phyloP scores from a whole-genome alignment of 2,113 vertebrate species.

The Orthonyx spaldingii region DNA sequence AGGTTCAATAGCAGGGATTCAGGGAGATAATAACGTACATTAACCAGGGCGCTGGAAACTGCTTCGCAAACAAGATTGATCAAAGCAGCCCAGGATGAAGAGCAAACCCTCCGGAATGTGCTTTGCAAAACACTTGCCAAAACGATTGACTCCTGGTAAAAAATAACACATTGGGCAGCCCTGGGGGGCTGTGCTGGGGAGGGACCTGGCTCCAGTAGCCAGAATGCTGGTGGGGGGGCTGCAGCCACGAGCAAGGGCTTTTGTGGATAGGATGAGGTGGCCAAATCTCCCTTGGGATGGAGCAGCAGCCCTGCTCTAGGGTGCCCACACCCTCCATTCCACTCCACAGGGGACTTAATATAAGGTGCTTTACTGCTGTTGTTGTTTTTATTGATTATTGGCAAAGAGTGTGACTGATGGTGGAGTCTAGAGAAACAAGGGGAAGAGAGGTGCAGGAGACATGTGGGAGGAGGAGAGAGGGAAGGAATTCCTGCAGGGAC shows the following conservation, averaged over 20 bases:
- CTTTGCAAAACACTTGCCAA: slow-evolving; percentile 9
- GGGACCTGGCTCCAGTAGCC: neutral
- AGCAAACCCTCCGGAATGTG: neutral
- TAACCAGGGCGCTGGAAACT: neutral
- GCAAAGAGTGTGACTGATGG: neutral
- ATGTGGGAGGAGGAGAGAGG: neutral
- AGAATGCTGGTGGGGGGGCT: neutral
- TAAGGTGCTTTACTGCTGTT: neutral
- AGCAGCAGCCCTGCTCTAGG: neutral
- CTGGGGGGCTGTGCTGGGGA: rapidly evolving
- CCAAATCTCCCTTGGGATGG: neutral
- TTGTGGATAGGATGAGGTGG: neutral
- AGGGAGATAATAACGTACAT: slow-evolving; percentile 23
- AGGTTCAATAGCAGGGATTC: slow-evolving; percentile 39
- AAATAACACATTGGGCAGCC: neutral
- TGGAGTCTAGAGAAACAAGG: neutral
- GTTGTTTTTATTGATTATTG: neutral
- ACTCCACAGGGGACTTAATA: neutral
- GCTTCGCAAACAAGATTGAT: slow-evolving; percentile 26
- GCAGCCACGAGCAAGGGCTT: neutral
- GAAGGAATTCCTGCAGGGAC: neutral
- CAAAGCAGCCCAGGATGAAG: slow-evolving; percentile 14
- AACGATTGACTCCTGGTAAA: neutral
- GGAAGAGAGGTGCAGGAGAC: neutral
- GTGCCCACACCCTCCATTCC: neutral